phyloP scores from a whole-genome alignment of 2,113 vertebrate species.

The Columba livia region DNA sequence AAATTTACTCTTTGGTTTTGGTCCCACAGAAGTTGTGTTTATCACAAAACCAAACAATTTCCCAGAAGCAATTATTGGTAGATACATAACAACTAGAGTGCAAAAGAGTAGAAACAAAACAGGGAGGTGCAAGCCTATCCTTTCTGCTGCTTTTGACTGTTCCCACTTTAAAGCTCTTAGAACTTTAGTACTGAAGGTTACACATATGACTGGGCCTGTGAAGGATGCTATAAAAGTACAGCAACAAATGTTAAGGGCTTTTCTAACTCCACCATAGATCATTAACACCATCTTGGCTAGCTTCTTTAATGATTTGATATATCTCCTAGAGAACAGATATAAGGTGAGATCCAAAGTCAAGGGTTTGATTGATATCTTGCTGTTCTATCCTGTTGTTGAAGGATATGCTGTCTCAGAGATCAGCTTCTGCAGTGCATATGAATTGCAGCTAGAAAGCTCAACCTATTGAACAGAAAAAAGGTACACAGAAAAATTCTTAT shows the following conservation, averaged over 20 bases:
- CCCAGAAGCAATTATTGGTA: neutral
- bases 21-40: neutral
- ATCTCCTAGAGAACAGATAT: neutral
- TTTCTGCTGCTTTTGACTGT: neutral
- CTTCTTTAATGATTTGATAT: neutral
- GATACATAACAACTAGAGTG: rapidly evolving
- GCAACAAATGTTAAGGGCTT: neutral
- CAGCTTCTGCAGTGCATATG: neutral
- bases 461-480: neutral
- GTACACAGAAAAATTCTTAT: neutral
- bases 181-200: neutral
- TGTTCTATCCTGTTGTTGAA: neutral
- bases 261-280: neutral
- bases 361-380: neutral
- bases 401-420: neutral
- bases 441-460: neutral
- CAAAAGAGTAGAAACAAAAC: neutral
- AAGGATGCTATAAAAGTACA: neutral
- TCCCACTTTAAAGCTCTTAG: neutral
- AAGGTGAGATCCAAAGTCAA: neutral
- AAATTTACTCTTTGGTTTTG: neutral
- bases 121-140: neutral
- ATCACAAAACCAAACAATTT: neutral
- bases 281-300: rapidly evolving
- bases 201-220: neutral